Conservation (phyloP, 2,113 vertebrate genomes). For the Chloropsis hardwickii region DNA sequence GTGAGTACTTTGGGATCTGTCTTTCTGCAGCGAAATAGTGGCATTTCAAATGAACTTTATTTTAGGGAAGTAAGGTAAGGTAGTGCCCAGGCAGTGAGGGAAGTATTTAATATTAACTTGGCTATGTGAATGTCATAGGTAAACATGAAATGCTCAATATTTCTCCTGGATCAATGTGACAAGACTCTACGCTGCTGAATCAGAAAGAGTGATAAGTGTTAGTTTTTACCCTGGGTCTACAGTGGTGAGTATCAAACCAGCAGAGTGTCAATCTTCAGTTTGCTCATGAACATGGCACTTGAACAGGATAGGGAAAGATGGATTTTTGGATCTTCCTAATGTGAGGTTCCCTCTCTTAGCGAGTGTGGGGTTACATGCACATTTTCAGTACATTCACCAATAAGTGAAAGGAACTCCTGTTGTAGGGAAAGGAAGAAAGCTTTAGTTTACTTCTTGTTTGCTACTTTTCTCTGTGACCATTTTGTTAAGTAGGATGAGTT, state of each 20-base stretch:
- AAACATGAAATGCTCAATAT: not conserved
- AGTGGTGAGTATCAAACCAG: not conserved
- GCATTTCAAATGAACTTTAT: not conserved
- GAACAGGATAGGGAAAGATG: not conserved
- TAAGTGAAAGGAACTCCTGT: not conserved
- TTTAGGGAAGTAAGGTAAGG: not conserved
- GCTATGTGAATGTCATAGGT: not conserved
- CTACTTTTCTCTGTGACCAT: not conserved
- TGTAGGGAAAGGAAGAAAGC: not conserved
- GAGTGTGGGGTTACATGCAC: accelerated
- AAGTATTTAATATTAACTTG: not conserved
- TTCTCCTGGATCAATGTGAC: not conserved
- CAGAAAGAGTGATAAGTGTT: not conserved
- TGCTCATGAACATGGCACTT: not conserved
- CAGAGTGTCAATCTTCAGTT: not conserved
- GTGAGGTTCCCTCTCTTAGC: not conserved
- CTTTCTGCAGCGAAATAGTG: not conserved
- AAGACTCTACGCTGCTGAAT: not conserved
- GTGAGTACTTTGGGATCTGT: not conserved
- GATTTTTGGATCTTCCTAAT: not conserved
- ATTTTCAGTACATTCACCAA: not conserved
- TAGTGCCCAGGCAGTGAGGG: not conserved
- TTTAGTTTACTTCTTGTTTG: not conserved
- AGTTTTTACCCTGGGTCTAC: not conserved
- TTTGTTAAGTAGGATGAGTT: not conserved